Percentiles rank a stretch among this genome's conserved stretches.
Conservation (phyloP, 2,888 invertebrate genomes). For the Erebia aethiops region DNA sequence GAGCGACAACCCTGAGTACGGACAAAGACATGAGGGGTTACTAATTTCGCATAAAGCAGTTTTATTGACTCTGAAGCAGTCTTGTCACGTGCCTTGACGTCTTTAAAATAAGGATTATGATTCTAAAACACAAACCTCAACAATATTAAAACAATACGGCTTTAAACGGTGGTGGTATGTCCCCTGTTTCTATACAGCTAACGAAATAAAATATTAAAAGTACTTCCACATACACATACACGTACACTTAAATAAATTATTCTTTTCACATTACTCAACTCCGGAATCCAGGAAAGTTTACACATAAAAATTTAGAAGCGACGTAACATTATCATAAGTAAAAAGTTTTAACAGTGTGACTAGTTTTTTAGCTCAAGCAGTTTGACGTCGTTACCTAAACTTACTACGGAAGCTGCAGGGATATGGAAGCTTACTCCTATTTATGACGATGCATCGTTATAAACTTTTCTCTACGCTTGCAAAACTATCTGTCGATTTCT, state of each 20-base stretch:
- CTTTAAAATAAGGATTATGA: no score
- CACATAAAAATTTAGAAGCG: conserved; percentile 29
- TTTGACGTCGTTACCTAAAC: conserved; percentile 33
- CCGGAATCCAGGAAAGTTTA: conserved; percentile 17
- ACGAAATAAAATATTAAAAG: conserved; percentile 20
- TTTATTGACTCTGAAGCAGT: no score
- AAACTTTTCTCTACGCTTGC: conserved; percentile 37
- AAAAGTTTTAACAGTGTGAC: conserved; percentile 32
- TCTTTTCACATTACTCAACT: conserved; percentile 19
- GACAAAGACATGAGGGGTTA: no score
- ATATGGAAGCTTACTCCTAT: conserved; percentile 36
- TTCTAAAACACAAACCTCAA: no score
- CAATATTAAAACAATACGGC: no score
- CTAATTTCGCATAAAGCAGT: no score
- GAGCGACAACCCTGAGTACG: no score
- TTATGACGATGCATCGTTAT: conserved; percentile 39
- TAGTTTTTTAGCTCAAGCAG: conserved; percentile 35
- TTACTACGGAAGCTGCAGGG: conserved; percentile 47
- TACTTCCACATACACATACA: conserved; percentile 14
- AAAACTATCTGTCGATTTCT: conserved; percentile 35
- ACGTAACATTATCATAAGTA: conserved; percentile 34
- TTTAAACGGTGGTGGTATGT: no score
- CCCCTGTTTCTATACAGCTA: neutral
- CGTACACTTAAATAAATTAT: conserved; percentile 27
- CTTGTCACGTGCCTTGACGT: no score